Percentiles rank a stretch among this genome's conserved stretches.
Evolutionary conservation across 1,140 invertebrate species (phyloP).

Genomic region (Anthonomus grandis): DNA sequence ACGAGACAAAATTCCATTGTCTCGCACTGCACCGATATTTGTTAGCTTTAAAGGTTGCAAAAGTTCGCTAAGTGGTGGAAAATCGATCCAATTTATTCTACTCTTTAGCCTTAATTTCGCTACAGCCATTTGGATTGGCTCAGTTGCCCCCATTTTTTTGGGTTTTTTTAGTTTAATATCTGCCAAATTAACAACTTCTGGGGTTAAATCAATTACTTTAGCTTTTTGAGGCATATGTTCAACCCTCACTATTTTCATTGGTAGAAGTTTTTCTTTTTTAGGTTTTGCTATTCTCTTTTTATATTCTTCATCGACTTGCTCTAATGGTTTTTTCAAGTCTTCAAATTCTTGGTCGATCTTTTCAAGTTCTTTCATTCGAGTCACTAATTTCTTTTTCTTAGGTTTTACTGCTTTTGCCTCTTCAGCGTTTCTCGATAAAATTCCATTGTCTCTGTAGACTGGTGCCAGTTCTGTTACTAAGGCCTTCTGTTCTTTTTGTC

Average conservation of each 20-base stretch:
- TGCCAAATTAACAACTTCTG: slow-evolving; percentile 34
- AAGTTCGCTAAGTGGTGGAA: slow-evolving; percentile 53
- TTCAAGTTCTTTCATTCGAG: slow-evolving; percentile 66
- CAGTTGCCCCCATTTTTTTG: slow-evolving; percentile 25
- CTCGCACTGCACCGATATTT: slow-evolving; percentile 50
- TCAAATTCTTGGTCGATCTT: slow-evolving; percentile 38
- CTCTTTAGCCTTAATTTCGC: slow-evolving; percentile 67
- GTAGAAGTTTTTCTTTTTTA: slow-evolving; percentile 32
- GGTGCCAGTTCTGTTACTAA: slow-evolving; percentile 53
- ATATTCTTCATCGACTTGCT: slow-evolving; percentile 35
- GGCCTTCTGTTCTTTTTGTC: slow-evolving; percentile 49
- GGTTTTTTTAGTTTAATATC: slow-evolving; percentile 39
- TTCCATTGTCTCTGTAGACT: slow-evolving; percentile 59
- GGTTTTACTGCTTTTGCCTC: slow-evolving; percentile 63
- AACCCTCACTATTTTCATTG: slow-evolving; percentile 29
- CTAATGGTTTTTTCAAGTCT: slow-evolving; percentile 30
- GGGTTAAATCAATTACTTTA: slow-evolving; percentile 32
- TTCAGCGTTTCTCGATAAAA: slow-evolving; percentile 66
- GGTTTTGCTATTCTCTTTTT: slow-evolving; percentile 27
- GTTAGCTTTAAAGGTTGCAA: slow-evolving; percentile 53
- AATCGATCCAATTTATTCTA: slow-evolving; percentile 58
- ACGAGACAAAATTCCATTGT: slow-evolving; percentile 65
- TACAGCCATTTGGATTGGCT: slow-evolving; percentile 53
- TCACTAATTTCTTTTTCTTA: slow-evolving; percentile 61
- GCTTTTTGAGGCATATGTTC: slow-evolving; percentile 32